phyloP scores from a whole-genome alignment of 2,113 vertebrate genomes.

The Lynx canadensis region DNA sequence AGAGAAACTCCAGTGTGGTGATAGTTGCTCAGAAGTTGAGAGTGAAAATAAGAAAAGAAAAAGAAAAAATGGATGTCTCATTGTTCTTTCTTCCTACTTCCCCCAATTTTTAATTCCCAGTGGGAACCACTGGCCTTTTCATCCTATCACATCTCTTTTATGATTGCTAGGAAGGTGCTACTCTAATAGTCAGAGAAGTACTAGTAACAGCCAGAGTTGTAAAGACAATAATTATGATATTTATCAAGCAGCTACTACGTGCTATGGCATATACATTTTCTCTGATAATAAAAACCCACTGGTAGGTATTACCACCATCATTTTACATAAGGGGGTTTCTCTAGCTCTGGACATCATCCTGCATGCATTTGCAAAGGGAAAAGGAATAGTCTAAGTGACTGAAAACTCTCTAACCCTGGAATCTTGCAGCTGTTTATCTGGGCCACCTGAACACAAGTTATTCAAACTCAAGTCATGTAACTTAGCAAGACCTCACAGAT shows the following conservation, averaged over 20 bases:
- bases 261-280: neutral
- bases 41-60: neutral
- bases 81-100: neutral
- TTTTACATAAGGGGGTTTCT: neutral
- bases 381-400: neutral
- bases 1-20: neutral
- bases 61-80: neutral
- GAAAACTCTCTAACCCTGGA: neutral
- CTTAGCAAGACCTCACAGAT: neutral
- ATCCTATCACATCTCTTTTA: neutral
- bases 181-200: neutral
- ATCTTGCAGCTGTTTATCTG: neutral
- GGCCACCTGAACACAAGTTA: neutral
- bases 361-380: slow-evolving; percentile 6
- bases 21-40: neutral
- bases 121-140: neutral
- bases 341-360: neutral
- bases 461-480: neutral
- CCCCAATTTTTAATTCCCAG: neutral
- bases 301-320: neutral
- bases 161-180: neutral
- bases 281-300: neutral
- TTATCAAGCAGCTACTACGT: neutral
- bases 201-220: neutral
- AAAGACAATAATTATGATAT: neutral